Base-by-base conservation (phyloP, 2,888 invertebrate species). In the Ferdinandea cuprea region DNA sequence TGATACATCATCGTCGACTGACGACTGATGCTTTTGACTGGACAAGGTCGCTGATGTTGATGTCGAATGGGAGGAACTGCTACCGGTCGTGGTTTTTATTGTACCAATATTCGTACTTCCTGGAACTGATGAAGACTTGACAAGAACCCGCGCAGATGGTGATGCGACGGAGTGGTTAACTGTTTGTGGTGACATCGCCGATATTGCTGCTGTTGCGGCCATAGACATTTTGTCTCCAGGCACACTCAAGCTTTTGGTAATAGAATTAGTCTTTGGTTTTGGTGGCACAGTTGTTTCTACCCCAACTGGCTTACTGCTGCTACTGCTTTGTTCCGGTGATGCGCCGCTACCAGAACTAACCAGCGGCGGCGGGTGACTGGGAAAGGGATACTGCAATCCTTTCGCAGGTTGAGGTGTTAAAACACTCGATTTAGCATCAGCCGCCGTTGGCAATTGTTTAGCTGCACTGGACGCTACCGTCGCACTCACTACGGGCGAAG, bases 361-460 rank as follows among this genome's bases (percentile, higher is more conserved):
- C 86, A 92, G 90, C 85, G 95, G 90, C 85, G 95, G 95, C 87
- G 95, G 95, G 91, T 95, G 95, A 89, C 94, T 94, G 86, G 95
- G 95, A 91, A 95, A 95, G 56, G 95, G 96, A 91, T 95, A 96
- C 90, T 95, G 96, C 86, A 94, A 92, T 85, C 87, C 92, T 89
- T 89, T 92, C 73, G 87, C 91, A 86, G 84, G 87, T 69, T 86
- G 85, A 77, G 86, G 74, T 46, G 89, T 50, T 19, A 73, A 5
- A 63, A 68, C 66, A 58, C 73, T 25, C 63, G 65, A 44, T 35
- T 65, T 80, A 5, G 76, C n/a, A 61, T 72, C 74, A 11, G 42
- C 21, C 21, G 52, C 25, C 21, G 81, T 79, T 4, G 72, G 13
- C 28, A 80, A 13, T 11, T 65, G 1, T 21, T 66, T 78, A 13